Base-by-base conservation (phyloP, 2,888 invertebrate species). In the Linnaemya tessellans region DNA sequence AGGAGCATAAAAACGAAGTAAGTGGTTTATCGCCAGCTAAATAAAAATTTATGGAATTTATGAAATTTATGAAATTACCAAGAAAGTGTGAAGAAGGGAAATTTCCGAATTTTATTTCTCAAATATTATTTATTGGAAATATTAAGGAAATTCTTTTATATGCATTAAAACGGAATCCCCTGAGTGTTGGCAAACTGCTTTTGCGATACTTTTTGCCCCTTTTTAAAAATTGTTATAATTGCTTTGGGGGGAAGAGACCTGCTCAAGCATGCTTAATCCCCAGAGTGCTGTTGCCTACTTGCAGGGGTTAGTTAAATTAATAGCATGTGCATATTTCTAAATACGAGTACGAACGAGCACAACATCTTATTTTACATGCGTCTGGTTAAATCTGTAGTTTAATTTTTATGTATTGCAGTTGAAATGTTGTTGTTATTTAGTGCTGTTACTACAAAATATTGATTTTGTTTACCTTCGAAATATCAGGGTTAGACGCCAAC, bases 1-100 rank as follows among this genome's bases (percentile, higher is more conserved):
- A 81, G 49, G 77, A 80, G 46, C 80, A 77, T 51, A 51, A 67
- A 68, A 84, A 80, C 58, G 80, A 51, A 67, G 87, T 86, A 83
- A 86, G 87, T 87, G 35, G 4, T 49, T 74, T 62, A 49, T 22
- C 20, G 51, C 35, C 49, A 8, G 10, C 18, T 38, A 70, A 18
- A 58, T 20, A 25, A 58, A 22, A 5, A 15, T 7, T 41, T 18
- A 65, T 25, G 35, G 13, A 51, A 51, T 38, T 43, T 13, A 58
- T 18, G 46, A 11, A 7, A 10, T 10, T 41, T n/a, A 65, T 41
- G 51, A 20, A 54, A 51, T 41, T 41, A 49, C 15, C 3, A 3
- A 3, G 51, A n/a, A 41, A 51, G 64, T n/a, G 11, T 20, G n/a
- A 20, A 25, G 8, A 15, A 56, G 13, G 22, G 51, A 30, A 8